Evolutionary conservation across 2,888 invertebrate species (phyloP).

Genomic region (Protonemura montana): DNA sequence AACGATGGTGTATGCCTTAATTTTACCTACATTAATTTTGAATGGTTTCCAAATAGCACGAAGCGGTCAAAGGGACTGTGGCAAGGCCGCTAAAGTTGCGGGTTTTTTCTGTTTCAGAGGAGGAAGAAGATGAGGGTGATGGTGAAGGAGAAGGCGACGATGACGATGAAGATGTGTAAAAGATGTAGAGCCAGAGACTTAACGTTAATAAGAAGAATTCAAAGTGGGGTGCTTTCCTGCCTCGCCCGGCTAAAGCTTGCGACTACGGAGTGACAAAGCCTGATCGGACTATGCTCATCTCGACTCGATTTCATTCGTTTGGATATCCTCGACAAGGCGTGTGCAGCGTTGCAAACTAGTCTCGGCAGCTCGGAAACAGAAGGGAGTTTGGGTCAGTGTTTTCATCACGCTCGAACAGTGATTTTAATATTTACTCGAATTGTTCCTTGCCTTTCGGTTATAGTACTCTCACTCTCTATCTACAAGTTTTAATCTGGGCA

Average conservation of each 20-base stretch:
- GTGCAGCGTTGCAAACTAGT: constrained; percentile 20
- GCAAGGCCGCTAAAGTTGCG: constrained; percentile 1
- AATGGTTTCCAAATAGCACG: no score
- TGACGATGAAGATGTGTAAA: constrained; percentile 57
- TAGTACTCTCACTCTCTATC: constrained; percentile 46
- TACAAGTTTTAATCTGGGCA: constrained; percentile 48
- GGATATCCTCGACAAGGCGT: constrained; percentile 19
- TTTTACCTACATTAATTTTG: no score
- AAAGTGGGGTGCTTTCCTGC: constrained; percentile 48
- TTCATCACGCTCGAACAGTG: neutral
- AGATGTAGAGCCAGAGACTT: constrained; percentile 49
- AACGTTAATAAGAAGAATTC: constrained; percentile 32
- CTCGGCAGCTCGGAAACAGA: neutral
- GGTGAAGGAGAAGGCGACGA: constrained; percentile 56
- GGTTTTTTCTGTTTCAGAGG: constrained; percentile 51
- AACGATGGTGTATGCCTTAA: no score
- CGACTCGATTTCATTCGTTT: neutral
- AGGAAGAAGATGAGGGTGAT: constrained; percentile 56
- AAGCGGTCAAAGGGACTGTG: no score
- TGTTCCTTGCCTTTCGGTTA: neutral
- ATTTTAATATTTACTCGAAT: neutral
- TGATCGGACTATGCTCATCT: neutral
- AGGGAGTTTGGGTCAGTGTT: constrained; percentile 31
- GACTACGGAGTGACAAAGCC: constrained; percentile 44
- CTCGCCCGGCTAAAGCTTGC: constrained; percentile 48